Percentiles rank a stretch among this genome's conserved stretches.
Evolutionary conservation across 2,113 vertebrate species (phyloP).

Genomic region (Antidorcas marsupialis): DNA sequence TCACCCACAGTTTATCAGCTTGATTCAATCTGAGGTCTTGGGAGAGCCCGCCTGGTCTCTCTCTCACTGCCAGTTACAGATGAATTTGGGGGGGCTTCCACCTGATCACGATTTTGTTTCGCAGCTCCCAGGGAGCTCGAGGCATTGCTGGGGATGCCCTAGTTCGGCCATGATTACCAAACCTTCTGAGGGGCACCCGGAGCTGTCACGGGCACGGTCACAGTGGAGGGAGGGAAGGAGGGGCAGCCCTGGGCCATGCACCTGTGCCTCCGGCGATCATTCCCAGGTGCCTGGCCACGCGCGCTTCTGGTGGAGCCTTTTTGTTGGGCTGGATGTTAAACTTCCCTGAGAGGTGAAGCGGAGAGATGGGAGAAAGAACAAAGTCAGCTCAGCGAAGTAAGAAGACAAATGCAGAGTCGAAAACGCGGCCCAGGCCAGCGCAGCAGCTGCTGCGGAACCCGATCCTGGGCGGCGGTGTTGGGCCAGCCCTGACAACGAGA

Average conservation of each 20-base stretch:
- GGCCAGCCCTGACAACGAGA: background rate
- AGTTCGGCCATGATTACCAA: background rate
- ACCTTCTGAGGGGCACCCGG: background rate
- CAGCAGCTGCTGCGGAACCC: slow-evolving; percentile 17
- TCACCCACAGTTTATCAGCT: background rate
- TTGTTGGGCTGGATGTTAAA: slow-evolving; percentile 81
- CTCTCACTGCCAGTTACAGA: background rate
- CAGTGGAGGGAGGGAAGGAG: background rate
- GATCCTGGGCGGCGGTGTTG: background rate
- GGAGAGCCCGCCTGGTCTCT: background rate
- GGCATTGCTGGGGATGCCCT: background rate
- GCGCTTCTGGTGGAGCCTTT: slow-evolving; percentile 75
- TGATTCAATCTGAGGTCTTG: background rate
- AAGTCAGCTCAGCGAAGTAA: background rate
- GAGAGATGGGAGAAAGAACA: background rate
- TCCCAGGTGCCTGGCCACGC: slow-evolving; percentile 72
- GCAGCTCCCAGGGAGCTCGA: background rate
- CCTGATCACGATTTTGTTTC: background rate
- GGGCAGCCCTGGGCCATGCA: slow-evolving; percentile 25
- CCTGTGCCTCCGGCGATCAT: slow-evolving; percentile 86
- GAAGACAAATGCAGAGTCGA: background rate
- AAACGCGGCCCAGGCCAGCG: background rate
- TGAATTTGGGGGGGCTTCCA: background rate
- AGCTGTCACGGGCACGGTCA: background rate
- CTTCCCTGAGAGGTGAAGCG: slow-evolving; percentile 66